Percentiles rank a stretch among this genome's conserved stretches.
phyloP scores from a whole-genome alignment of 2,113 vertebrate genomes.

The Pantherophis guttatus region DNA sequence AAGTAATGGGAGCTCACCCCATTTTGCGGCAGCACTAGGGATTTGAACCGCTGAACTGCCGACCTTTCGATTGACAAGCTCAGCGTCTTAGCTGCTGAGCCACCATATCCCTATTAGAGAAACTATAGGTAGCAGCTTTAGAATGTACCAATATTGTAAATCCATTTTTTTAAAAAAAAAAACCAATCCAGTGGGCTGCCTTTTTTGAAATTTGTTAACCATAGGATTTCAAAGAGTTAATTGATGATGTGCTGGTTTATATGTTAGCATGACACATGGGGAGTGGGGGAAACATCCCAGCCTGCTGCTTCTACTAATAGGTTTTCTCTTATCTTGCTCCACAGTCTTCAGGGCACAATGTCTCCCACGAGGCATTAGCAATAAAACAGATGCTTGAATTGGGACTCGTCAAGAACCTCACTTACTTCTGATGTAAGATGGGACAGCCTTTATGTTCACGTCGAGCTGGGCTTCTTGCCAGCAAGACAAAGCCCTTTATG shows the following conservation, averaged over 20 bases:
- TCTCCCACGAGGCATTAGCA: slow-evolving; percentile 72
- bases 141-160: not conserved
- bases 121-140: not conserved
- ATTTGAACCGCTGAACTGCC: too few relatives aligned
- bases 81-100: too few relatives aligned
- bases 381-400: slow-evolving; percentile 76
- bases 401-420: slow-evolving; percentile 73
- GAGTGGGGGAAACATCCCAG: too few relatives aligned
- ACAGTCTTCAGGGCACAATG: slow-evolving; percentile 70
- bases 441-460: not conserved
- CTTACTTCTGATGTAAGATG: slow-evolving; percentile 64
- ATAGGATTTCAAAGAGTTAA: not conserved
- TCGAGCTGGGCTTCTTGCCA: not conserved
- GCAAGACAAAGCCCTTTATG: not conserved
- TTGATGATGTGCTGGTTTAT: not conserved
- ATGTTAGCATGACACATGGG: not conserved
- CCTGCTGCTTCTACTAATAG: not conserved
- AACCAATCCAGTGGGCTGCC: not conserved
- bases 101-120: too few relatives aligned
- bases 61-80: too few relatives aligned
- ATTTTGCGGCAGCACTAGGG: too few relatives aligned
- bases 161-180: not conserved
- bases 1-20: too few relatives aligned
- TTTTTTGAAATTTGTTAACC: not conserved
- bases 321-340: not conserved